Evolutionary conservation across 2,888 invertebrate genomes (phyloP).

Genomic region (Heliconius cydno): DNA sequence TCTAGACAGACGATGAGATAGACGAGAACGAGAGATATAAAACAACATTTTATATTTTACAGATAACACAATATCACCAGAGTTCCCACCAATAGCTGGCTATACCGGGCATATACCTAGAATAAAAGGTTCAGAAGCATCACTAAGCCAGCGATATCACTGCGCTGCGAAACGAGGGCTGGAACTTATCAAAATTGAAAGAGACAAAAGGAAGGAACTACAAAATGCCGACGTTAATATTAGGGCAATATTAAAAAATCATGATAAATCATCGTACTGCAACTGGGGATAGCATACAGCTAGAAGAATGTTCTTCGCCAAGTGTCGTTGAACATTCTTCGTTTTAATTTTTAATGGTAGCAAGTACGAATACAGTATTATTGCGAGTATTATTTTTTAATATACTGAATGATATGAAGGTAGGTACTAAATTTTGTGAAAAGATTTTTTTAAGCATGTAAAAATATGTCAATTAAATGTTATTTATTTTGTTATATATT

Average conservation of each 20-base stretch:
- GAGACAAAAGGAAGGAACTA: slow-evolving; percentile 75
- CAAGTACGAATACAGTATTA: slow-evolving; percentile 45
- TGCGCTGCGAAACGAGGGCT: slow-evolving; percentile 86
- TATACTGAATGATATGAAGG: not conserved
- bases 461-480: not conserved
- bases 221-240: slow-evolving; percentile 71
- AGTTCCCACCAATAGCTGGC: slow-evolving; percentile 88
- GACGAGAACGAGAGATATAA: not conserved
- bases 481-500: no score
- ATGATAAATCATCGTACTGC: slow-evolving; percentile 75
- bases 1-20: no score
- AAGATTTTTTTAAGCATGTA: no score
- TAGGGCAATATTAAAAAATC: slow-evolving; percentile 69
- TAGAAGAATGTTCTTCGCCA: slow-evolving; percentile 81
- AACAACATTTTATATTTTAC: slow-evolving; percentile 50
- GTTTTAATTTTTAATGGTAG: slow-evolving; percentile 13
- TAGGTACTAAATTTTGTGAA: not conserved
- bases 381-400: slow-evolving; percentile 37
- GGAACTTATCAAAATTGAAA: slow-evolving; percentile 82
- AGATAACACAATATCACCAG: slow-evolving; percentile 86
- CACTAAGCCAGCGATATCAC: slow-evolving; percentile 87
- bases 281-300: slow-evolving; percentile 84
- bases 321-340: slow-evolving; percentile 78
- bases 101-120: slow-evolving; percentile 89
- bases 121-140: slow-evolving; percentile 86